Evolutionary conservation across 2,888 invertebrate species (phyloP).

Genomic region (Epinotia bilunana): DNA sequence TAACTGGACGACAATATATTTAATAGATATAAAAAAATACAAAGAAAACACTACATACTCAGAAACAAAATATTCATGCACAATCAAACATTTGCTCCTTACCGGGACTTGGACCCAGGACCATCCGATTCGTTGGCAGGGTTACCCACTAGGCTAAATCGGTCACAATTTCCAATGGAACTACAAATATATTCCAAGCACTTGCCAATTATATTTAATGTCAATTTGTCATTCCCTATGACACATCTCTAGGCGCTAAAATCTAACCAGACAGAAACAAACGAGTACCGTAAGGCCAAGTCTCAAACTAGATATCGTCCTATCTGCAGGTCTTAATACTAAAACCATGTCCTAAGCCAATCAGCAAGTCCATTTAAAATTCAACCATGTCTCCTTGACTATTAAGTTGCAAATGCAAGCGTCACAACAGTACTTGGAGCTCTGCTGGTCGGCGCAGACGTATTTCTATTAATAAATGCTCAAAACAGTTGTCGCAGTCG

Average conservation of each 20-base stretch:
- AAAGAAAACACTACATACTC: too few relatives aligned
- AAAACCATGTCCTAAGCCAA: background rate
- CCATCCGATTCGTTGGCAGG: too few relatives aligned
- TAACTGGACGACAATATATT: too few relatives aligned
- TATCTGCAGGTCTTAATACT: background rate
- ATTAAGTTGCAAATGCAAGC: background rate
- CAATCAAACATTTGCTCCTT: too few relatives aligned
- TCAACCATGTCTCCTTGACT: background rate
- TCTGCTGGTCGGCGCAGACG: background rate
- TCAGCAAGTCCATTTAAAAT: background rate
- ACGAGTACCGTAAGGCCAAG: constrained; percentile 28
- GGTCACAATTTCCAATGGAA: too few relatives aligned
- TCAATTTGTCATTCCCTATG: constrained; percentile 10
- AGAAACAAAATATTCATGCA: too few relatives aligned
- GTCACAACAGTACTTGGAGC: background rate
- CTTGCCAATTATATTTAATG: background rate
- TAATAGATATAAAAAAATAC: too few relatives aligned
- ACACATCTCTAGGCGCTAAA: constrained; percentile 18
- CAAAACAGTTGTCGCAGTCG: constrained; percentile 28
- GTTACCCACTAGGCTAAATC: too few relatives aligned
- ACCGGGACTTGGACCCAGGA: too few relatives aligned
- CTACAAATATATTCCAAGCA: too few relatives aligned
- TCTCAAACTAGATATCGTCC: constrained; percentile 27
- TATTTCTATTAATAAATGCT: constrained; percentile 33
- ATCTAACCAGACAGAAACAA: constrained; percentile 19